Percentiles rank a stretch among this genome's conserved stretches.
Conservation (phyloP, 2,797 vertebrate species). For the Trachops cirrhosus region DNA sequence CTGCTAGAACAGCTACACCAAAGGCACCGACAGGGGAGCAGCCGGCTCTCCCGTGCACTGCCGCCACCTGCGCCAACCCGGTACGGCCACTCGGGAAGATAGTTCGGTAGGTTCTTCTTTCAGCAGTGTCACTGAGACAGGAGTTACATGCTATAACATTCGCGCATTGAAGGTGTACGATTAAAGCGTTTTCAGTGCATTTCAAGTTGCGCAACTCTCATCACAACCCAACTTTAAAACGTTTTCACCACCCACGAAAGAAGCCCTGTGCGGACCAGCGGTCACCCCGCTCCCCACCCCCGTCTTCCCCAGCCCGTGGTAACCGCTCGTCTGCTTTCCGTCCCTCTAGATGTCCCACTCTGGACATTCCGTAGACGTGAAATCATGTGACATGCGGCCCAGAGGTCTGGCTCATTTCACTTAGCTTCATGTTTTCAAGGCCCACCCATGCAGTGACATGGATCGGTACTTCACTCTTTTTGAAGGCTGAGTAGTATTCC, state of each 20-base stretch:
- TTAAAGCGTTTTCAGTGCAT: background rate
- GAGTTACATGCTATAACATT: background rate
- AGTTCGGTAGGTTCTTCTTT: background rate
- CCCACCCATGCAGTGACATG: fast-evolving
- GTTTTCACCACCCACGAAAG: background rate
- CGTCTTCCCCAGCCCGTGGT: background rate
- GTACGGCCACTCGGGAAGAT: too few species aligned
- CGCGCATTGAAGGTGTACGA: background rate
- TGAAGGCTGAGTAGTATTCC: background rate
- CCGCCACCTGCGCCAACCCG: fast-evolving
- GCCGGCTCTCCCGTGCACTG: fast-evolving
- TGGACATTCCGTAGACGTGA: fast-evolving
- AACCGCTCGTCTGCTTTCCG: background rate
- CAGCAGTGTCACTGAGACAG: background rate
- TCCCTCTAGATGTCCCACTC: background rate
- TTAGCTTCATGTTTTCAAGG: fast-evolving
- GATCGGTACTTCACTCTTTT: fast-evolving
- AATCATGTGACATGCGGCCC: fast-evolving
- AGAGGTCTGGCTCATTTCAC: fast-evolving
- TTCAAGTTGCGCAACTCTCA: background rate
- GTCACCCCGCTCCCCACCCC: background rate
- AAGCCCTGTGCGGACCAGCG: background rate
- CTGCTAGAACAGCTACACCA: background rate
- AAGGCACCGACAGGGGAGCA: fast-evolving
- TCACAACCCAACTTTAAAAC: background rate